phyloP scores from a whole-genome alignment of 37 sponge, comb jelly and placozoan species.

The Aplysina aerophoba region DNA sequence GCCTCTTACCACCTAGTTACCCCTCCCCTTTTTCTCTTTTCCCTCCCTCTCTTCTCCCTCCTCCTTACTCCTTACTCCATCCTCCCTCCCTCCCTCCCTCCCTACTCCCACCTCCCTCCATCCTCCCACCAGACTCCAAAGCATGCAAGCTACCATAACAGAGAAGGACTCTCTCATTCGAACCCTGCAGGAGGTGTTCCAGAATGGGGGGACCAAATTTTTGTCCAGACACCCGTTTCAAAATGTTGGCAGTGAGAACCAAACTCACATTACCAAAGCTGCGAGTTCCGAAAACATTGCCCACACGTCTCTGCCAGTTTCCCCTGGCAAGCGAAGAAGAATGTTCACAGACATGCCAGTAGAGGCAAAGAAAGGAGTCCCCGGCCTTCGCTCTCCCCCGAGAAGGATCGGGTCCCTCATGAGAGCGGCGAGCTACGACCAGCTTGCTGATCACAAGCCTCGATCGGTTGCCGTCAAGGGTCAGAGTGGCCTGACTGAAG shows the following conservation, averaged over 20 bases:
- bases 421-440: constrained; percentile 14
- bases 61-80: too few relatives aligned
- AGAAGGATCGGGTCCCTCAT: background rate
- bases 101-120: background rate
- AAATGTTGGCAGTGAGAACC: too few relatives aligned
- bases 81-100: too few relatives aligned
- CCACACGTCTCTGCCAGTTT: background rate
- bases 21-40: too few relatives aligned
- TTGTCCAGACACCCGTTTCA: too few relatives aligned
- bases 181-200: constrained; percentile 62
- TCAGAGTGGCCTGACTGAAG: background rate
- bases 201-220: background rate
- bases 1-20: too few relatives aligned
- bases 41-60: too few relatives aligned
- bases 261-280: background rate
- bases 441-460: background rate
- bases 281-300: constrained; percentile 5
- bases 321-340: constrained; percentile 21
- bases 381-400: background rate
- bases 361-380: background rate
- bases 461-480: constrained; percentile 6
- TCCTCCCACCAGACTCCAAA: constrained; percentile 5
- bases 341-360: background rate
- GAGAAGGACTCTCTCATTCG: constrained; percentile 73
- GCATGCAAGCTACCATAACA: constrained; percentile 39